These are phyloP conservation scores for Chaitophorus viminalis DNA, from an alignment of 2,888 invertebrate genomes.

Conservation along the genomic window DNA sequence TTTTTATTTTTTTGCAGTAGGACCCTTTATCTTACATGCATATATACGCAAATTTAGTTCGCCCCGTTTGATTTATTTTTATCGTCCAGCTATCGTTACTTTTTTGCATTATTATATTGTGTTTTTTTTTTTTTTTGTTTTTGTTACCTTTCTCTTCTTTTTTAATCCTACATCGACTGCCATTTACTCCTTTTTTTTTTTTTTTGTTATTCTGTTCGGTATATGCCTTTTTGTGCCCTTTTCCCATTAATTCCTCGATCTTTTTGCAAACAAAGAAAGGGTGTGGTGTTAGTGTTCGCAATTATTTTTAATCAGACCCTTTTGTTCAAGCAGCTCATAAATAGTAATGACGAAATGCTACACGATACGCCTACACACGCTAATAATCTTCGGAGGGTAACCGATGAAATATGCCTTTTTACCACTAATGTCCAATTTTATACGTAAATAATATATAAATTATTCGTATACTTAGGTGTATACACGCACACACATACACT, in stretches of 20 bases:
- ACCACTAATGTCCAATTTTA: constrained; percentile 48
- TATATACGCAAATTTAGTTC: constrained; percentile 60
- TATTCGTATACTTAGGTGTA: neutral
- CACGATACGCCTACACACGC: constrained; percentile 51
- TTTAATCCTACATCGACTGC: constrained; percentile 60
- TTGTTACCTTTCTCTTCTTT: constrained; percentile 48
- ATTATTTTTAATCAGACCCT: constrained; percentile 62
- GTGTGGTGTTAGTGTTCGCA: constrained; percentile 58
- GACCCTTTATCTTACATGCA: constrained; percentile 60
- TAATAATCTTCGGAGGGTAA: constrained; percentile 49
- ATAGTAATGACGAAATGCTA: constrained; percentile 60
- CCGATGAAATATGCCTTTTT: constrained; percentile 36
- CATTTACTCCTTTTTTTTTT: constrained; percentile 51
- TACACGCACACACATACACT: neutral
- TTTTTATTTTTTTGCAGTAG: constrained; percentile 28
- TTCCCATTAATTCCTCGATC: constrained; percentile 60
- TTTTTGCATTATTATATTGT: constrained; percentile 22
- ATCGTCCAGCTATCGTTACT: constrained; percentile 60
- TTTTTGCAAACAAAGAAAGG: constrained; percentile 60
- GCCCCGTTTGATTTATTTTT: constrained; percentile 62
- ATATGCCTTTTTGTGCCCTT: constrained; percentile 53
- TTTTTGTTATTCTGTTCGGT: constrained; percentile 25
- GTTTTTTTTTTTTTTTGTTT: constrained; percentile 17
- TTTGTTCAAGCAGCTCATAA: constrained; percentile 59
- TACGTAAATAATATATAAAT: neutral